These are phyloP conservation scores for Scrobipalpa costella DNA, from an alignment of 2,888 invertebrate species.

Conservation along the genomic window DNA sequence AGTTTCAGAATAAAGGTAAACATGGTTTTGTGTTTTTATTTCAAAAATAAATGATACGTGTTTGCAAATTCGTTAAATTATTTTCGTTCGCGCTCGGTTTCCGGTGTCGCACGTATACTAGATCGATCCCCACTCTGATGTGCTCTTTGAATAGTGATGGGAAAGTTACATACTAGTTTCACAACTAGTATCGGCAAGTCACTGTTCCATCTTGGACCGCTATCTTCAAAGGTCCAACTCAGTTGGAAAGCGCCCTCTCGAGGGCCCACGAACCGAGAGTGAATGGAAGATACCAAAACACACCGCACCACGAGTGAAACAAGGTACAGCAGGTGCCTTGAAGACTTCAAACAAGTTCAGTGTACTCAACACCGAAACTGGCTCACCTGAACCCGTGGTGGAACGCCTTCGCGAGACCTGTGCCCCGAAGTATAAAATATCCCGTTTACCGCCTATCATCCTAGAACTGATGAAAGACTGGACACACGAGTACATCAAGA, in stretches of 20 bases:
- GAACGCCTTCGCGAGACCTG: too few species aligned
- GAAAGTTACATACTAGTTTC: background rate
- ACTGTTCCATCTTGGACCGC: background rate
- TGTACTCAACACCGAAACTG: too few species aligned
- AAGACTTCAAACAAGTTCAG: too few species aligned
- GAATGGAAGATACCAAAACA: background rate
- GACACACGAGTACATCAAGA: constrained; percentile 1
- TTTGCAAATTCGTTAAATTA: too few species aligned
- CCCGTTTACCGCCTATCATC: background rate
- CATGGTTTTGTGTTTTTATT: too few species aligned
- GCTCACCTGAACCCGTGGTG: too few species aligned
- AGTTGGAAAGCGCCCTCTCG: background rate
- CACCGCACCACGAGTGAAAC: background rate
- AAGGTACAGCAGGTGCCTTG: background rate
- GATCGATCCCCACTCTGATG: background rate
- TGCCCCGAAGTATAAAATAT: too few species aligned
- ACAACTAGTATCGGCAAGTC: background rate
- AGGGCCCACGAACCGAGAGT: background rate
- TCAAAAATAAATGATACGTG: too few species aligned
- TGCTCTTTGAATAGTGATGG: background rate
- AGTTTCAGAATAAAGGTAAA: too few species aligned
- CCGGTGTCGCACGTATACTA: too few species aligned
- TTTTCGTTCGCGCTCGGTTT: too few species aligned
- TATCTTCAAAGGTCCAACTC: background rate
- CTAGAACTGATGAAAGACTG: background rate